phyloP scores from a whole-genome alignment of 2,888 invertebrate species.

The Ecliptopera silaceata region DNA sequence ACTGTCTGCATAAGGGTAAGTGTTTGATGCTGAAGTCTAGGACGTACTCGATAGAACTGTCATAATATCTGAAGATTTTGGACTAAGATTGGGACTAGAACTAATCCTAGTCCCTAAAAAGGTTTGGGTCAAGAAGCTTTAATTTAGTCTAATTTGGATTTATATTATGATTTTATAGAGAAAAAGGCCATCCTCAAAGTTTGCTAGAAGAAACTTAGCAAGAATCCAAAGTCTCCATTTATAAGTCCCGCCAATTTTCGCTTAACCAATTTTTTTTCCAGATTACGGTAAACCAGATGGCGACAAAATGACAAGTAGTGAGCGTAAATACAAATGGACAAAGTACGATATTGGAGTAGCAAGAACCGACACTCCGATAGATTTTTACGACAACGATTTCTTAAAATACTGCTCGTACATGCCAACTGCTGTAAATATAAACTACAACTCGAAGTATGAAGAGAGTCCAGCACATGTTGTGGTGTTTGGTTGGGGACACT shows the following conservation, averaged over 20 bases:
- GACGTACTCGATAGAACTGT: too few species aligned
- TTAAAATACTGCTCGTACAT: constrained; percentile 10
- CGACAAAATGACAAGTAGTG: not conserved
- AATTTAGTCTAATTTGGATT: too few species aligned
- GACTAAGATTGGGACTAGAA: too few species aligned
- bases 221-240: too few species aligned
- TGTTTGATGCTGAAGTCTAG: not conserved
- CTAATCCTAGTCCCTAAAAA: too few species aligned
- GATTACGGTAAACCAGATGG: not conserved
- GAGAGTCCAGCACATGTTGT: constrained; percentile 21
- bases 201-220: too few species aligned
- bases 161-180: too few species aligned
- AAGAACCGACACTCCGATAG: constrained; percentile 43
- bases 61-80: too few species aligned
- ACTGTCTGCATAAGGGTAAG: constrained; percentile 4
- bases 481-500: constrained; percentile 34
- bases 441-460: constrained; percentile 37
- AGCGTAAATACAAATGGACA: constrained; percentile 43
- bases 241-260: too few species aligned
- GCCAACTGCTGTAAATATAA: constrained; percentile 36
- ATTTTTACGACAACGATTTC: constrained; percentile 5
- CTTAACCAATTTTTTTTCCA: not conserved
- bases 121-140: too few species aligned
- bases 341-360: constrained; percentile 51
- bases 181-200: too few species aligned